Evolutionary conservation across 2,888 invertebrate species (phyloP).

Genomic region (Ormyrus nitidulus): DNA sequence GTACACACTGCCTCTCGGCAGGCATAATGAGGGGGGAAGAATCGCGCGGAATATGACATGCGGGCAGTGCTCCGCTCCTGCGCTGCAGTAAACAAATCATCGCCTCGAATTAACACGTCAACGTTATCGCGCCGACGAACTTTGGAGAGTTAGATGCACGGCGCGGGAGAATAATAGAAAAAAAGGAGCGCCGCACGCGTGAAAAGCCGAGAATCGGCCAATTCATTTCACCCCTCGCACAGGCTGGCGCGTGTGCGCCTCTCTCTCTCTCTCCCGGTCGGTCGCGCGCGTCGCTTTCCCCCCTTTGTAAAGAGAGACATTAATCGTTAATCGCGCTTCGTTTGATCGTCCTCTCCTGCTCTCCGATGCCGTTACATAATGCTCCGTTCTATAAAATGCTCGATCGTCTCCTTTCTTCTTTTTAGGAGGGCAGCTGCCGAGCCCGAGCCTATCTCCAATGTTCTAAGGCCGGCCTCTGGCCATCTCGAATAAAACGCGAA

Average conservation of each 20-base stretch:
- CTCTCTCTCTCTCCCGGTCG: neutral
- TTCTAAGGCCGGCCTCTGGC: slow-evolving; percentile 6
- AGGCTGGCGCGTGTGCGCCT: too few relatives aligned
- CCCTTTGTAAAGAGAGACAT: slow-evolving; percentile 50
- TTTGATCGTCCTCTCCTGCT: slow-evolving; percentile 48
- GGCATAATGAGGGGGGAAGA: too few relatives aligned
- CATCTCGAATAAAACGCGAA: neutral
- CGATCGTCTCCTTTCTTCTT: neutral
- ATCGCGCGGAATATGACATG: too few relatives aligned
- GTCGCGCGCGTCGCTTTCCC: slow-evolving; percentile 25
- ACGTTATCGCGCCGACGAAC: slow-evolving; percentile 29
- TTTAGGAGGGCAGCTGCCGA: slow-evolving; percentile 26
- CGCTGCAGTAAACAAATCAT: slow-evolving; percentile 32
- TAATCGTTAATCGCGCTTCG: slow-evolving; percentile 61
- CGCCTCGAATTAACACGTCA: slow-evolving; percentile 38
- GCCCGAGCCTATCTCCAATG: neutral
- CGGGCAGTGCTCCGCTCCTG: neutral
- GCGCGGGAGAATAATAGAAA: slow-evolving; percentile 22
- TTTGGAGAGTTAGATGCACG: neutral
- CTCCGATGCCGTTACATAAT: slow-evolving; percentile 25
- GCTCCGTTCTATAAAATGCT: neutral
- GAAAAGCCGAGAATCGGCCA: slow-evolving; percentile 52
- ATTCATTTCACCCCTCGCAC: slow-evolving; percentile 36
- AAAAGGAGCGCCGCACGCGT: slow-evolving; percentile 23
- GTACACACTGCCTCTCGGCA: neutral